Evolutionary conservation across 2,113 vertebrate species (phyloP).

Genomic region (Chamaea fasciata): DNA sequence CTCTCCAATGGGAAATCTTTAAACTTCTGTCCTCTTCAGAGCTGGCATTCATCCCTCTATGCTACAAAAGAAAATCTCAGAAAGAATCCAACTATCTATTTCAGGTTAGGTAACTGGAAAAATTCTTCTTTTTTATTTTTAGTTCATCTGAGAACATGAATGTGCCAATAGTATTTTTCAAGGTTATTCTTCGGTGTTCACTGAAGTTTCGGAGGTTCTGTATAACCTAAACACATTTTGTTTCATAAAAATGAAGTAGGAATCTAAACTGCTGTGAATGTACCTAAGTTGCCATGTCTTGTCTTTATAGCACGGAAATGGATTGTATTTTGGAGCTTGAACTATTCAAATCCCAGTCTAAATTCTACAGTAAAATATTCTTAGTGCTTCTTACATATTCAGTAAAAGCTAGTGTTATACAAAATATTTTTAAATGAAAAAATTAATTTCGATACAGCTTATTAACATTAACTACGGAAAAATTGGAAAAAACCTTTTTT

Average conservation of each 20-base stretch:
- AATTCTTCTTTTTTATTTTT: not conserved
- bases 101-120: not conserved
- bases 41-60: not conserved
- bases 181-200: not conserved
- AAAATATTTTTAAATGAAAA: not conserved
- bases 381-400: not conserved
- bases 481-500: not conserved
- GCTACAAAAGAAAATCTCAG: not conserved
- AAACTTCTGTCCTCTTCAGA: not conserved
- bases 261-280: not conserved
- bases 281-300: not conserved
- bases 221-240: not conserved
- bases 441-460: not conserved
- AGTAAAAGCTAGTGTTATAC: not conserved
- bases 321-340: not conserved
- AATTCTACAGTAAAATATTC: not conserved
- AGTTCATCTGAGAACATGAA: not conserved
- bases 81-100: not conserved
- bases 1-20: not conserved
- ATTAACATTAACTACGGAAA: not conserved
- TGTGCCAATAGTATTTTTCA: not conserved
- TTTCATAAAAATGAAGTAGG: not conserved
- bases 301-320: not conserved
- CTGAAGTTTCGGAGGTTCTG: not conserved
- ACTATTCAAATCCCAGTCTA: not conserved